A percentile compares a stretch with the other conserved stretches of the same genome.
These are phyloP conservation scores for Thaleichthys pacificus DNA, from an alignment of 2,797 vertebrate genomes.

Conservation along the genomic window DNA sequence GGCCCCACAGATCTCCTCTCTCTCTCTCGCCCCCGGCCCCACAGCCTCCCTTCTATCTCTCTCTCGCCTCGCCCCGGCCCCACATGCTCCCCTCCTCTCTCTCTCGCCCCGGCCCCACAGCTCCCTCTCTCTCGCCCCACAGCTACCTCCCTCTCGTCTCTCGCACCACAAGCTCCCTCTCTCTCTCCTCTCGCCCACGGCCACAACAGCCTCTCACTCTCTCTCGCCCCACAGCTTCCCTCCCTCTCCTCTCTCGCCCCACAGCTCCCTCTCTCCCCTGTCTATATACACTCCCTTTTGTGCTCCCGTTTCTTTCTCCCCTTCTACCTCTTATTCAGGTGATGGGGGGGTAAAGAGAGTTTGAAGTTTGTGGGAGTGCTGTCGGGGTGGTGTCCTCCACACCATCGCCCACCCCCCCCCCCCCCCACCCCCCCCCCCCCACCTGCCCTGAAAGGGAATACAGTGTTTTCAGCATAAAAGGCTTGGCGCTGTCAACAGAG, in stretches of 20 bases:
- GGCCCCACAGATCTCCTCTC: not conserved
- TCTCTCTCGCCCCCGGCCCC: constrained; percentile 22
- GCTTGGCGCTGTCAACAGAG: constrained; percentile 70
- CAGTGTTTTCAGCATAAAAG: constrained; percentile 72
- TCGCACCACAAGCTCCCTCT: no score
- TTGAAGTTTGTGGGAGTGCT: constrained; percentile 50
- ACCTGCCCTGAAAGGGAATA: constrained; percentile 70
- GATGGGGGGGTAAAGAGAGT: constrained; percentile 57
- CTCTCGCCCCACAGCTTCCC: no score
- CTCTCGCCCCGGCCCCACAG: constrained; percentile 11
- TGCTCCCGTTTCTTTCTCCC: constrained; percentile 48
- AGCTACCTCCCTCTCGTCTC: constrained; percentile 17
- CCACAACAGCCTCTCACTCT: no score
- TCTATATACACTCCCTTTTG: constrained; percentile 74
- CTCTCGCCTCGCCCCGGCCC: constrained; percentile 45
- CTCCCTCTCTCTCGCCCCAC: constrained; percentile 41
- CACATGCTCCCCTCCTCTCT: constrained; percentile 7
- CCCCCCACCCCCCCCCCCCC: not conserved
- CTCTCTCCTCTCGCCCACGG: no score
- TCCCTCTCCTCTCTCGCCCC: no score
- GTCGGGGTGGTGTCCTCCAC: constrained; percentile 42
- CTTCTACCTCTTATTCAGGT: constrained; percentile 37
- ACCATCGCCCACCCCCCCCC: not conserved
- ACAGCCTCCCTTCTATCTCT: no score
- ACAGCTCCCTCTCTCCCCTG: constrained; percentile 52